Percentiles rank a stretch among this genome's conserved stretches.
These are phyloP conservation scores for Procavia capensis DNA, from an alignment of 2,113 vertebrate genomes.

Conservation along the genomic window DNA sequence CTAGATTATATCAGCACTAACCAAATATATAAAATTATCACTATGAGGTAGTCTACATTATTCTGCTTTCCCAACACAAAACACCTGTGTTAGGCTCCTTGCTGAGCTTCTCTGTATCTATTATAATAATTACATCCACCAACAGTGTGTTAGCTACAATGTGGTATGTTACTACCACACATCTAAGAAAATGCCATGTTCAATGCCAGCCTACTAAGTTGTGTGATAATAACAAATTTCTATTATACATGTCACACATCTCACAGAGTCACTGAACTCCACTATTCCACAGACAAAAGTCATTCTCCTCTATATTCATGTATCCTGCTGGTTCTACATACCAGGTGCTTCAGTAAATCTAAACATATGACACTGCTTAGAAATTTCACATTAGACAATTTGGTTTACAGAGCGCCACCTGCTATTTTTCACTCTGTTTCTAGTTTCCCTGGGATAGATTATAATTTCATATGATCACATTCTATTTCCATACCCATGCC, in stretches of 20 bases:
- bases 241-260: background rate
- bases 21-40: slow-evolving; percentile 23
- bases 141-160: background rate
- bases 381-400: slow-evolving; percentile 57
- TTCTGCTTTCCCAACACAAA: background rate
- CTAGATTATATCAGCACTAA: background rate
- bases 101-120: background rate
- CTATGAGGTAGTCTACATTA: background rate
- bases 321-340: slow-evolving; percentile 30
- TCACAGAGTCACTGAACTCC: background rate
- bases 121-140: background rate
- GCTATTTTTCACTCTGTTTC: slow-evolving; percentile 66
- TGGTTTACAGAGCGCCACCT: slow-evolving; percentile 54
- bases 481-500: background rate
- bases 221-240: slow-evolving; percentile 49
- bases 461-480: slow-evolving; percentile 53
- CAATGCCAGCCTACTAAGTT: slow-evolving; percentile 25
- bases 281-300: background rate
- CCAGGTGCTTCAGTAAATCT: slow-evolving; percentile 64
- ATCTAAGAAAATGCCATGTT: background rate
- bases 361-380: slow-evolving; percentile 56
- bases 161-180: background rate
- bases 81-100: background rate
- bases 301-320: slow-evolving; percentile 1
- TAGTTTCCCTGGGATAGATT: slow-evolving; percentile 23